Base-by-base conservation (phyloP, 2,113 vertebrate species). In the Esox niger region DNA sequence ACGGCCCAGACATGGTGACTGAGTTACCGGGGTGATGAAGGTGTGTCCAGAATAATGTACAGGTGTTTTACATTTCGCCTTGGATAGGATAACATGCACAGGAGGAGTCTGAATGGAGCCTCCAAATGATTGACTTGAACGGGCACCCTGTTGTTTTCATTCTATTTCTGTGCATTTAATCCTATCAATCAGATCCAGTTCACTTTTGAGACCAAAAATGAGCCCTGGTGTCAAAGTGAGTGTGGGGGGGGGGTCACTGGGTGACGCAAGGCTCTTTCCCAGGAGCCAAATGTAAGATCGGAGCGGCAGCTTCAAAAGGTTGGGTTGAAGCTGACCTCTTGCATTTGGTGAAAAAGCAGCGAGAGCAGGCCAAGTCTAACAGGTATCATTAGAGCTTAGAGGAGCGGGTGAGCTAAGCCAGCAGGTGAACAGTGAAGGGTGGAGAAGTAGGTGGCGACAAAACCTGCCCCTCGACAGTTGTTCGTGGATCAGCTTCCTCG, bases 311-410 rank as follows among this genome's bases (percentile, higher is more conserved):
- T 74, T 69, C 61, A 74, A 69, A 74, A 43, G 38, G 38, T 43
- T 4, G 11, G 13, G 15, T 43, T 46, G 33, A 15, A 60, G 55
- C 61, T 59, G 62, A 59, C 27, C 47, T 52, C 47, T 7, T 6
- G 8, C 8, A 21, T 52, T 52, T 52, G 66, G 11, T 69, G 47
- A 69, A 38, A 52, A n/a, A 15, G 47, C 3, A 15, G 47, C 7
- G 47, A 52, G 47, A 21, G n/a, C 63, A 64, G 68, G 69, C 64
- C 31, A 15, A 75, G 58, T 65, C 62, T 26, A 52, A 73, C 68
- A 68, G 47, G 56, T 67, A 79, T 75, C 72, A 75, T 75, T 75
- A 75, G 65, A 46, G 55, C 47, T 69, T 69, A 63, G 61, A 69
- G 56, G 69, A 65, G 66, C 49, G 35, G n/a, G 60, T 71, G 68